phyloP scores from a whole-genome alignment of 2,113 vertebrate species.

The Anseranas semipalmata region DNA sequence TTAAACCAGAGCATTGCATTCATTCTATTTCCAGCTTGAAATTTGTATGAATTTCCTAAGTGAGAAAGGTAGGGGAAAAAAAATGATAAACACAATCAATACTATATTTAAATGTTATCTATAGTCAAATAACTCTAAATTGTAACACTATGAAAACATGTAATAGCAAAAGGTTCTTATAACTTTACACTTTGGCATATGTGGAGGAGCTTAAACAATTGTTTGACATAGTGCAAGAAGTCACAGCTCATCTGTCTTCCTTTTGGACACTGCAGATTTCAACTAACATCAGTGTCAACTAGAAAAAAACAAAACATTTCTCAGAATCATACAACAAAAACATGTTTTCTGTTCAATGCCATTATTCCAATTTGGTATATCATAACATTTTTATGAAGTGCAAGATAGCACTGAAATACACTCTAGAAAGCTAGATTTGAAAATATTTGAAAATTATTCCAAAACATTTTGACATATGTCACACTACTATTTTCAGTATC shows the following conservation, averaged over 20 bases:
- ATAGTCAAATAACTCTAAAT: not conserved
- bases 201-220: not conserved
- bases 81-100: not conserved
- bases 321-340: not conserved
- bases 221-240: not conserved
- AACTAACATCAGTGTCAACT: not conserved
- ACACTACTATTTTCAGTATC: not conserved
- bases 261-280: not conserved
- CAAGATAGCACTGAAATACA: not conserved
- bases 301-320: not conserved
- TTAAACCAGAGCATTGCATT: conserved; percentile 98
- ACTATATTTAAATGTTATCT: not conserved
- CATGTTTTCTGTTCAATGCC: not conserved
- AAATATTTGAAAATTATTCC: not conserved
- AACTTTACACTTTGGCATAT: not conserved
- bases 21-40: conserved; percentile 93
- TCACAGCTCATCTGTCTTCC: not conserved
- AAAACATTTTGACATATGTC: not conserved
- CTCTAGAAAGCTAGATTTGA: not conserved
- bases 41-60: conserved; percentile 97
- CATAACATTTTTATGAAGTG: not conserved
- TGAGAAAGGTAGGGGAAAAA: conserved; percentile 7
- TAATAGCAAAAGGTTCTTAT: not conserved
- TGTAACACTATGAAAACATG: not conserved
- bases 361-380: not conserved